phyloP scores from a whole-genome alignment of 2,888 invertebrate genomes.

The Aporophyla nigra region DNA sequence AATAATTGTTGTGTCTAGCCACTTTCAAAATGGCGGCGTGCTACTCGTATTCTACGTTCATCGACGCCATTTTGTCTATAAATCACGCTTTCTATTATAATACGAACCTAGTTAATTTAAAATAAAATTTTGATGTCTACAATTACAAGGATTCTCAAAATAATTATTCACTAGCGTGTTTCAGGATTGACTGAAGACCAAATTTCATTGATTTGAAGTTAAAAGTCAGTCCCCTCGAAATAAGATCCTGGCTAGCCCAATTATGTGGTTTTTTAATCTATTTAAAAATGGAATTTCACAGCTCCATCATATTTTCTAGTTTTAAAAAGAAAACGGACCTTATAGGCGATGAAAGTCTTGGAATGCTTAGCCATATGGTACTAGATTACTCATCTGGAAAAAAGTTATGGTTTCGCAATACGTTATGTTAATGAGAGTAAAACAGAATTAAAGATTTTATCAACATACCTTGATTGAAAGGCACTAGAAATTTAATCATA shows the following conservation, averaged over 20 bases:
- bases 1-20: background rate
- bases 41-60: background rate
- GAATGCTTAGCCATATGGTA: background rate
- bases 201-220: background rate
- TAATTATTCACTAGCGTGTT: background rate
- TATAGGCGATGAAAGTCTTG: background rate
- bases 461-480: slow-evolving; percentile 27
- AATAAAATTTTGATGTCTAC: no score
- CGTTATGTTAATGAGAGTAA: no score
- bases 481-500: slow-evolving; percentile 3
- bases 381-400: background rate
- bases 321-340: background rate
- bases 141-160: no score
- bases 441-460: background rate
- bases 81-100: no score
- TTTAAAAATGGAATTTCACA: background rate
- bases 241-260: background rate
- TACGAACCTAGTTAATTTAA: no score
- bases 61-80: background rate
- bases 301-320: background rate
- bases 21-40: slow-evolving; percentile 26
- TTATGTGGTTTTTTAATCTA: background rate
- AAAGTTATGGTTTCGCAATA: background rate
- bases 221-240: background rate
- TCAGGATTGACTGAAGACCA: background rate